Evolutionary conservation across 2,888 invertebrate species (phyloP), one percentile per base, ranked within the genome.

Genomic region (Lobophora halterata): DNA sequence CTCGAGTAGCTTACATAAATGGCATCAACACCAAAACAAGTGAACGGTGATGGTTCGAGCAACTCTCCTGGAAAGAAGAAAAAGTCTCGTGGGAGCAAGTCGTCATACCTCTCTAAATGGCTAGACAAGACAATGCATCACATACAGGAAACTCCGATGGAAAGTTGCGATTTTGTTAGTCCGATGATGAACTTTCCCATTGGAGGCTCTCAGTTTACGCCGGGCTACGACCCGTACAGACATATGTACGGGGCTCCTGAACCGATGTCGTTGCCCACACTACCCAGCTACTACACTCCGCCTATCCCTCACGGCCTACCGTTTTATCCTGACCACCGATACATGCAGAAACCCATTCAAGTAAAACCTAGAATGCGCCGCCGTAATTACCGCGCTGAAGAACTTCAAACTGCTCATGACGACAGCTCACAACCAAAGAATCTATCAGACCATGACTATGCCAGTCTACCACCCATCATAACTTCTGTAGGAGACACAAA

Each of bases 381-480:
- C 16, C 66, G 78, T 5, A 68, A 49, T 19, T 74, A 76, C 2
- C 63, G 71, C 51, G 65, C 71, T 6, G 82, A 85, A 33, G 79
- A 79, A 43, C 55, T 73, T 3, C 58, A 62, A 16, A 73, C 61
- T 30, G 67, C 71, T n/a, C 67, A 68, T 26, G 55, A 63, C 26
- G 56, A 55, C n/a, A 72, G 66, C 36, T 61, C 79, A 17, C 81
- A 80, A 61, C 76, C 78, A 73, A 86, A 81, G 69, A 76, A 71
- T 55, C 73, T 74, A 40, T 63, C 70, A 11, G 87, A 85, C 45
- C 81, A 85, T 46, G 91, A 90, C 52, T 90, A 87, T 58, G 89
- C 93, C 26, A 94, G 94, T 66, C 71, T 94, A 44, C 94, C 94
- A 12, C 92, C 93, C 0, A 91, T 90, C 38, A 91, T 92, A 26